Base-by-base conservation (phyloP, 1,140 invertebrate genomes). In the Leptestheria dahalacensis region DNA sequence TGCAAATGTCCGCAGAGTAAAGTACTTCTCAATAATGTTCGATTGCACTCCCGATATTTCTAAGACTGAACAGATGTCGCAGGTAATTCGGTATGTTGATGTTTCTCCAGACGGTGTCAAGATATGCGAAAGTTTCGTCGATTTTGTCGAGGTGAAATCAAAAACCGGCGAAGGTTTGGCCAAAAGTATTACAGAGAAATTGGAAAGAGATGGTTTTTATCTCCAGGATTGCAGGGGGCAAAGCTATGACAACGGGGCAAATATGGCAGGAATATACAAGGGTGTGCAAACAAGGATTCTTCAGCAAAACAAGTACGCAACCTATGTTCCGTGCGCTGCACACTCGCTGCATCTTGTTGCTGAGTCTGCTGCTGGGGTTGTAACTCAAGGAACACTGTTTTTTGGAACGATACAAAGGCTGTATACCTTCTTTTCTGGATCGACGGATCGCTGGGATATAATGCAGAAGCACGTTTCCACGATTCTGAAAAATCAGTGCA, bases 191-290 rank as follows among this genome's bases (percentile, higher is more conserved):
- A 1, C 53, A 51, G 47, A 55, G n/a, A 59, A 64, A 41, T 33
- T 65, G 15, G 26, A 64, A 33, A 60, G 60, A n/a, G 56, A 60
- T 62, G 55, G 47, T 33, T 64, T 62, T 20, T 56, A 21, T 24
- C 26, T 50, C 25, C 18, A n/a, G 15, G 63, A 68, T 55, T 71
- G 69, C 49, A 61, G 68, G 60, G 67, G 70, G 10, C 68, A 71
- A 62, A 66, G 64, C 10, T 69, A 70, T 55, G 68, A 70, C 47
- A 71, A 71, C 65, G 70, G 68, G 29, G 57, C 59, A 23, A 69
- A 71, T 62, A 70, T 71, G 69, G 60, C 65, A 26, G 67, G 68
- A 20, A 57, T 48, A 1, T 70, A 69, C 48, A 51, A 47, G 18
- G 68, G 67, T 11, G 24, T 69, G n/a, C 68, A 68, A 55, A 63